phyloP scores from a whole-genome alignment of 2,113 vertebrate genomes.

The Percopsis transmontana region DNA sequence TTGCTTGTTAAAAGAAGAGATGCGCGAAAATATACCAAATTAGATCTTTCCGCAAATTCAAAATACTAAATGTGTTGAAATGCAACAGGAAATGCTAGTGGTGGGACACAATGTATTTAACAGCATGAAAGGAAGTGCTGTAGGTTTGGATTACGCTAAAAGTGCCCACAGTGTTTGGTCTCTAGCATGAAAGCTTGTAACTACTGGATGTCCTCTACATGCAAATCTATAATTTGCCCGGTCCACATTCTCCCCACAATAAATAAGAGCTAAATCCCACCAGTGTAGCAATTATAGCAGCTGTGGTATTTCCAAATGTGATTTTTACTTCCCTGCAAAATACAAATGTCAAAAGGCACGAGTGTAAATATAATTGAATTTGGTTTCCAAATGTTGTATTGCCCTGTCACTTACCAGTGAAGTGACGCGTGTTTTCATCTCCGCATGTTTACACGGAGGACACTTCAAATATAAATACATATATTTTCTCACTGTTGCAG shows the following conservation, averaged over 20 bases:
- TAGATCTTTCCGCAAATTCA: not conserved
- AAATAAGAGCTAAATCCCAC: too few relatives aligned
- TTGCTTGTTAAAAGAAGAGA: not conserved
- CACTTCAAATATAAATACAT: too few relatives aligned
- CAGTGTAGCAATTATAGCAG: too few relatives aligned
- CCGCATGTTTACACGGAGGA: not conserved
- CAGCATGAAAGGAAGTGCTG: too few relatives aligned
- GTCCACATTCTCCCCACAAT: too few relatives aligned
- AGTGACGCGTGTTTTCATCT: not conserved
- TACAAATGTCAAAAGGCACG: not conserved
- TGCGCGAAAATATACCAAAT: not conserved
- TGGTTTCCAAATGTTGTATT: not conserved
- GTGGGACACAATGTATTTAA: too few relatives aligned
- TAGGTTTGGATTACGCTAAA: too few relatives aligned
- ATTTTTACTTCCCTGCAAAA: not conserved
- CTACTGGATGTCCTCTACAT: too few relatives aligned
- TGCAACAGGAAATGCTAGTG: not conserved
- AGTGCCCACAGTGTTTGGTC: not conserved
- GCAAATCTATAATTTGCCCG: too few relatives aligned
- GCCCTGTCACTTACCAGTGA: not conserved
- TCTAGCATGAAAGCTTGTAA: too few relatives aligned
- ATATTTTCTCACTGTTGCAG: conserved; percentile 2
- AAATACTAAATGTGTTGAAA: not conserved
- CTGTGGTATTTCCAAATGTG: too few relatives aligned
- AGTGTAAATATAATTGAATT: not conserved